Evolutionary conservation across 2,113 vertebrate genomes (phyloP), one percentile per base, ranked within the genome.

Genomic region (Holacanthus passer): DNA sequence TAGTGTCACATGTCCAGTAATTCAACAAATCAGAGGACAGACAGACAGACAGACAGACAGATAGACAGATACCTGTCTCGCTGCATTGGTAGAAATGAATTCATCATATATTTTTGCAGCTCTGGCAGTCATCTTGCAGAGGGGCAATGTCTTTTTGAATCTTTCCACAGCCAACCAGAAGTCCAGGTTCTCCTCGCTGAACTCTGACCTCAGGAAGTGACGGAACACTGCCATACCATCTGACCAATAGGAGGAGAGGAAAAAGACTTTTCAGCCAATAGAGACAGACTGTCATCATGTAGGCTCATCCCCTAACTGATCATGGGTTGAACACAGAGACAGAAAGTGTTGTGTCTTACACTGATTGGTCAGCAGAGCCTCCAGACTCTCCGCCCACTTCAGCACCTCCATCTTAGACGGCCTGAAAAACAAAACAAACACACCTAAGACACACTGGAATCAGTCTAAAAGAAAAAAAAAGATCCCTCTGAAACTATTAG

Each of bases 101-200:
- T 98, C 96, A 0, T 97, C 91, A 0, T 96, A 98, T 86, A 99
- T 97, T 84, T 97, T 97, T 63, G 94, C 95, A 59, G 97, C 97
- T 78, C 94, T 97, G 85, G 96, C 94, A 0, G 94, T 89, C 96
- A 99, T 97, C 94, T 98, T 98, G 87, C 95, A 96, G 77, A 96
- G 94, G 12, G 97, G 96, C 76, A 95, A 95, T 85, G 96, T 96
- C 81, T 92, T 96, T 90, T 96, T 97, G 93, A 97, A 99, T 82
- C 96, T 97, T 91, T 99, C 98, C 1, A 97, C 99, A 1, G 97
- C 97, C 92, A 99, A 93, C 97, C 97, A 99, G 94, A 99, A 99
- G 83, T 99, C 97, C 77, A 99, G 92, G 91, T 99, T 99, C 92
- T 99, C 98, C 80, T 99, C 97, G 0, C 97, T 99, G 90, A 99